Conservation (phyloP, 2,113 vertebrate species). For the Ariopsis seemanni region DNA sequence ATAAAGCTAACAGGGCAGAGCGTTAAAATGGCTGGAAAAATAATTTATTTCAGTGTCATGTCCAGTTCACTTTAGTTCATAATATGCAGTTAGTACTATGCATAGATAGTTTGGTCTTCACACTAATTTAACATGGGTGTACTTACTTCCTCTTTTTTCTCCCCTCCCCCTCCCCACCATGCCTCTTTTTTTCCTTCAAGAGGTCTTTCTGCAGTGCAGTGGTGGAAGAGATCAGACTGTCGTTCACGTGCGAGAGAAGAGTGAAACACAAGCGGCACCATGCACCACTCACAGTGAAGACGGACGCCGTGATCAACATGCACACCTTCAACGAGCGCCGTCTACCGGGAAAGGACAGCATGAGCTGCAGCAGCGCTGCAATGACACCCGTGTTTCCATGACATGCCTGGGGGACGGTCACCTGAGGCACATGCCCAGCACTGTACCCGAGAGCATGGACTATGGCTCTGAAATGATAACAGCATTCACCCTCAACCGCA, state of each 20-base stretch:
- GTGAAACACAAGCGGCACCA: conserved; percentile 87
- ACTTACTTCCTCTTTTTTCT: conserved; percentile 67
- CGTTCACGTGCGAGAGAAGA: conserved; percentile 93
- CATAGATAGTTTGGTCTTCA: conserved; percentile 54
- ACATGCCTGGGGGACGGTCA: conserved; percentile 71
- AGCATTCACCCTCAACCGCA: conserved; percentile 73
- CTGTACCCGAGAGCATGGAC: conserved; percentile 73
- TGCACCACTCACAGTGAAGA: conserved; percentile 86
- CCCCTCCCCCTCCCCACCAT: conserved; percentile 54
- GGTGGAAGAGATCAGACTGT: conserved; percentile 94
- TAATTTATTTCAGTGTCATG: conserved; percentile 15
- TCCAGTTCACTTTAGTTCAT: conserved; percentile 14
- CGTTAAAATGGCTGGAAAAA: conserved; percentile 17
- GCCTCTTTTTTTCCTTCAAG: conserved; percentile 77
- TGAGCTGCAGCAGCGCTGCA: conserved; percentile 89
- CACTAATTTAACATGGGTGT: conserved; percentile 69
- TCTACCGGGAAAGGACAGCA: conserved; percentile 95
- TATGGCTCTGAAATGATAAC: conserved; percentile 72
- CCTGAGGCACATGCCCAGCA: conserved; percentile 68
- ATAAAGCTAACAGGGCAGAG: conserved; percentile 15
- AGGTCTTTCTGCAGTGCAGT: conserved; percentile 97
- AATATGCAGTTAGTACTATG: conserved; percentile 46
- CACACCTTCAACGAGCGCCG: conserved; percentile 97
- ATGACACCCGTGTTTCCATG: conserved; percentile 92
- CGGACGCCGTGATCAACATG: conserved; percentile 97